These are phyloP conservation scores for Lithobates sylvaticus DNA, from an alignment of 2,797 vertebrate species.

Conservation along the genomic window DNA sequence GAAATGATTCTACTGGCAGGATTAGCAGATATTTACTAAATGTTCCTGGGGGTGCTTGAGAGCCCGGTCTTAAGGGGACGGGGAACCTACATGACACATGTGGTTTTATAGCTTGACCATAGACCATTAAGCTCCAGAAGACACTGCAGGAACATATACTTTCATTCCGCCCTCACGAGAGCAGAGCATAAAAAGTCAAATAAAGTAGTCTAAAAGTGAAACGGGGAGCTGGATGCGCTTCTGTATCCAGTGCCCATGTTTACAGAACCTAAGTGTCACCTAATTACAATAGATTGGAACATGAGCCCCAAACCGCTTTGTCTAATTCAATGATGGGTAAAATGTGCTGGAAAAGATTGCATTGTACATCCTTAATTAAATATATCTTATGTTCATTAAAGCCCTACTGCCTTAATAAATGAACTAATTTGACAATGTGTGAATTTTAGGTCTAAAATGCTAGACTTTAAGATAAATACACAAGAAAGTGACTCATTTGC, in stretches of 20 bases:
- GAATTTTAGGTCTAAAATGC: not conserved
- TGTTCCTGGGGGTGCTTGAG: no score
- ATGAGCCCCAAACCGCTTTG: not conserved
- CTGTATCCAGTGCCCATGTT: not conserved
- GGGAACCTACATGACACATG: no score
- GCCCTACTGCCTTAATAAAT: not conserved
- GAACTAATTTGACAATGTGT: constrained; percentile 18
- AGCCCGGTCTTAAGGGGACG: no score
- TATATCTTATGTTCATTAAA: not conserved
- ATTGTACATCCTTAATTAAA: constrained; percentile 12
- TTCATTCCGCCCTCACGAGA: no score
- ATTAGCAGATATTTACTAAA: no score
- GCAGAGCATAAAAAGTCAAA: no score
- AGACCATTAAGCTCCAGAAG: no score
- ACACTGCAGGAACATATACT: no score
- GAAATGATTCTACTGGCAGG: no score
- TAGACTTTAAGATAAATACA: not conserved
- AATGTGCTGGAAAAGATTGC: not conserved
- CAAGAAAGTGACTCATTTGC: not conserved
- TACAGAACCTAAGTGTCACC: not conserved
- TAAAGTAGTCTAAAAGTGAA: no score
- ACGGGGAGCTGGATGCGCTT: not conserved
- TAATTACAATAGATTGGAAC: constrained; percentile 6
- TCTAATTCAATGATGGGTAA: not conserved
- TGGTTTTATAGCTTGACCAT: no score